A percentile compares a stretch with the other conserved stretches of the same genome.
Evolutionary conservation across 2,888 invertebrate genomes (phyloP).

Genomic region (Cephus rjabovi): DNA sequence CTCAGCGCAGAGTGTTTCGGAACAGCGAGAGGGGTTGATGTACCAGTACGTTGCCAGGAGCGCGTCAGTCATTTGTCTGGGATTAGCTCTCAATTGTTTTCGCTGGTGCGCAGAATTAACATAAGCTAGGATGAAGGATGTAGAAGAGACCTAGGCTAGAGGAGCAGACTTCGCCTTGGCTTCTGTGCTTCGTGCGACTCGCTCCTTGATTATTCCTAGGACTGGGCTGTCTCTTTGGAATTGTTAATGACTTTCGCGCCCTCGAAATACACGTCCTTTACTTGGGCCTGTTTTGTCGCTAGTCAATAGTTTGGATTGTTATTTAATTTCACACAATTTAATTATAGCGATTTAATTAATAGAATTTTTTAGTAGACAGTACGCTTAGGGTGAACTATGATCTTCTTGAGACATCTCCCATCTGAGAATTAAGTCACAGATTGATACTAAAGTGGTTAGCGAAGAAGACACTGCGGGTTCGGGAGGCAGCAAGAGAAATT

Average conservation of each 20-base stretch:
- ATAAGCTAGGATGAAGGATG: slow-evolving; percentile 66
- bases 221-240: slow-evolving; percentile 36
- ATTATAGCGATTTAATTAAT: background rate
- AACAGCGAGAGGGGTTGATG: background rate
- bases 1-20: background rate
- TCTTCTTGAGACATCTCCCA: background rate
- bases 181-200: slow-evolving; percentile 27
- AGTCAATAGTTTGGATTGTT: background rate
- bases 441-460: slow-evolving; percentile 13
- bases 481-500: slow-evolving; percentile 4
- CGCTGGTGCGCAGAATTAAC: slow-evolving; percentile 60
- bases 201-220: slow-evolving; percentile 51
- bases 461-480: slow-evolving; percentile 3
- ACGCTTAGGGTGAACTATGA: background rate
- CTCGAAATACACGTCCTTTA: background rate
- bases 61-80: slow-evolving; percentile 65
- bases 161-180: slow-evolving; percentile 3
- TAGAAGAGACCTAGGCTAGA: slow-evolving; percentile 35
- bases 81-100: slow-evolving; percentile 66
- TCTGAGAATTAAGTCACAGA: slow-evolving; percentile 3
- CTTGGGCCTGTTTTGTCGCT: background rate
- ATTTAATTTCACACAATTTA: background rate
- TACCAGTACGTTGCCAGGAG: slow-evolving; percentile 3
- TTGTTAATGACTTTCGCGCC: slow-evolving; percentile 44
- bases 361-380: background rate